Evolutionary conservation across 2,888 invertebrate genomes (phyloP).

Genomic region (Argynnis bischoffii): DNA sequence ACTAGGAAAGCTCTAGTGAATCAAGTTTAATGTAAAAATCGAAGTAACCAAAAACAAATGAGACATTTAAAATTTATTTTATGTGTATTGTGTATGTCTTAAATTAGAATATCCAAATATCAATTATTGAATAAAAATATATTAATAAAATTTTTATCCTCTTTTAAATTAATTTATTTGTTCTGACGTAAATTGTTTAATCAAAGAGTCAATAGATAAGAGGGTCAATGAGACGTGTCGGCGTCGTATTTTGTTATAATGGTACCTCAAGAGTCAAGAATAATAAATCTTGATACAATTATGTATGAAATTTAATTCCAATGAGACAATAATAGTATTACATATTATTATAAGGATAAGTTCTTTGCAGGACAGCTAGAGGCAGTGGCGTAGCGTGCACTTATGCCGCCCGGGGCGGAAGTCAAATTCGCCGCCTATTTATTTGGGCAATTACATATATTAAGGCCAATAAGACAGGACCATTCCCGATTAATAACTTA

Average conservation of each 20-base stretch:
- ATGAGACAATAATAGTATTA: neutral
- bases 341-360: neutral
- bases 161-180: constrained; percentile 11
- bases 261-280: neutral
- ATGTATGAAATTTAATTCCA: neutral
- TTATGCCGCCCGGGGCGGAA: no score
- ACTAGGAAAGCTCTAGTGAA: no score
- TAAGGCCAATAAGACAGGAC: no score
- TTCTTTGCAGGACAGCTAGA: no score
- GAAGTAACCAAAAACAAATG: no score
- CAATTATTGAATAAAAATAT: neutral
- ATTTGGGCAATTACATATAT: no score
- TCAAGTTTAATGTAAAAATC: no score
- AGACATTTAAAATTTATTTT: no score
- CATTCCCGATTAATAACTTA: no score
- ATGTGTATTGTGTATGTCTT: neutral
- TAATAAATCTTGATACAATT: constrained; percentile 17
- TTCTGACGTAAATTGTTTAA: constrained; percentile 30
- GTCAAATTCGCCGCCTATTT: no score
- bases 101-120: neutral
- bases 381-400: no score
- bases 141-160: neutral
- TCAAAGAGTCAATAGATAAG: constrained; percentile 37
- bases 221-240: constrained; percentile 33
- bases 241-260: constrained; percentile 19